phyloP scores from a whole-genome alignment of 2,113 vertebrate species.

The Callionymus lyra region DNA sequence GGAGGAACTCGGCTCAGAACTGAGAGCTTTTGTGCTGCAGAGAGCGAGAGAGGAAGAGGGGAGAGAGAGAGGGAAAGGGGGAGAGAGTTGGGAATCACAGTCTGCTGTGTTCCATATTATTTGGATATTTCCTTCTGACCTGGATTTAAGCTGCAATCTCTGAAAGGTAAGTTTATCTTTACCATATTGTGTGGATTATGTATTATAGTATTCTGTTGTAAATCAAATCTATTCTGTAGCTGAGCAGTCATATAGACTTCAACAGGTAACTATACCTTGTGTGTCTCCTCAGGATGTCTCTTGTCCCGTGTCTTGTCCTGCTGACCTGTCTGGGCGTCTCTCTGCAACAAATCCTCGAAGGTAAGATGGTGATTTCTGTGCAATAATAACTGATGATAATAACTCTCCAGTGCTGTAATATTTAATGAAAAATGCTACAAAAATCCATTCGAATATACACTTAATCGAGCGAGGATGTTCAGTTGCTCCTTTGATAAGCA shows the following conservation, averaged over 20 bases:
- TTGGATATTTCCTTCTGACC: conserved; percentile 28
- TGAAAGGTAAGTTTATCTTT: conserved; percentile 43
- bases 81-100: conserved; percentile 32
- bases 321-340: conserved; percentile 36
- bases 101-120: conserved; percentile 33
- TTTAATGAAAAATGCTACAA: no score
- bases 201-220: no score
- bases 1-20: conserved; percentile 39
- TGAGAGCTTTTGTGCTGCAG: conserved; percentile 53
- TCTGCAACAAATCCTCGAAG: conserved; percentile 49
- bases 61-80: conserved; percentile 23
- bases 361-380: conserved; percentile 39
- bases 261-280: conserved; percentile 2
- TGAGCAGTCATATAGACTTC: conserved; percentile 3
- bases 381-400: no score
- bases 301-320: conserved; percentile 33
- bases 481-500: no score
- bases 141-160: conserved; percentile 51
- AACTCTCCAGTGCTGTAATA: no score
- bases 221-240: neutral
- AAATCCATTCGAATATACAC: no score
- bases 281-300: conserved; percentile 47
- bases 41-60: conserved; percentile 19
- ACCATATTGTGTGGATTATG: neutral
- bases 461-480: no score